These are phyloP conservation scores for Caenorhabditis panamensis DNA, from an alignment of 2,888 invertebrate genomes.

Conservation along the genomic window DNA sequence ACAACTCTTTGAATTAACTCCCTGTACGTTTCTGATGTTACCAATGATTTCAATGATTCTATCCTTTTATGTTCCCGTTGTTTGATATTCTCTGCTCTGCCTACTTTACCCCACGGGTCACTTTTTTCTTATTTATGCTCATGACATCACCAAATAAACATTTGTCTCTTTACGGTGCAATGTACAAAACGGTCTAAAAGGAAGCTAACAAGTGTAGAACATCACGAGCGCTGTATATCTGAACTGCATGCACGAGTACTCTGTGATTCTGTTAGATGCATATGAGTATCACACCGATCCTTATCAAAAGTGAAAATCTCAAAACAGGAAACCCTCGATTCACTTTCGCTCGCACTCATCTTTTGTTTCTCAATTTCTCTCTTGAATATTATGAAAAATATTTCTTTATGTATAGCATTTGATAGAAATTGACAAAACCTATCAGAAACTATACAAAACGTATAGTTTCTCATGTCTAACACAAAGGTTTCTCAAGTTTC, in stretches of 20 bases:
- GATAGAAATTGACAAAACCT: too few species aligned
- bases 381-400: neutral
- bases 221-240: too few species aligned
- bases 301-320: conserved; percentile 8
- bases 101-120: conserved; percentile 22
- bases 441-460: too few species aligned
- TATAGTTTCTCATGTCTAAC: neutral
- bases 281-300: neutral
- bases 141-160: conserved; percentile 17
- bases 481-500: neutral
- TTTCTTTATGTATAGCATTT: neutral
- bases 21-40: neutral
- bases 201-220: too few species aligned
- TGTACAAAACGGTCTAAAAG: too few species aligned
- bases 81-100: conserved; percentile 10
- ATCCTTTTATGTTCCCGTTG: neutral
- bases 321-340: neutral
- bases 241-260: too few species aligned
- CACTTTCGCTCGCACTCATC: neutral
- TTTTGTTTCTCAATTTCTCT: neutral
- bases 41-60: neutral
- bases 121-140: conserved; percentile 17
- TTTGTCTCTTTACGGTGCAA: too few species aligned
- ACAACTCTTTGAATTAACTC: neutral
- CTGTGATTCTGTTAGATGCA: too few species aligned